A percentile compares a stretch with the other conserved stretches of the same genome.
Conservation (phyloP, 2,797 vertebrate genomes). For the Epinephelus coioides region DNA sequence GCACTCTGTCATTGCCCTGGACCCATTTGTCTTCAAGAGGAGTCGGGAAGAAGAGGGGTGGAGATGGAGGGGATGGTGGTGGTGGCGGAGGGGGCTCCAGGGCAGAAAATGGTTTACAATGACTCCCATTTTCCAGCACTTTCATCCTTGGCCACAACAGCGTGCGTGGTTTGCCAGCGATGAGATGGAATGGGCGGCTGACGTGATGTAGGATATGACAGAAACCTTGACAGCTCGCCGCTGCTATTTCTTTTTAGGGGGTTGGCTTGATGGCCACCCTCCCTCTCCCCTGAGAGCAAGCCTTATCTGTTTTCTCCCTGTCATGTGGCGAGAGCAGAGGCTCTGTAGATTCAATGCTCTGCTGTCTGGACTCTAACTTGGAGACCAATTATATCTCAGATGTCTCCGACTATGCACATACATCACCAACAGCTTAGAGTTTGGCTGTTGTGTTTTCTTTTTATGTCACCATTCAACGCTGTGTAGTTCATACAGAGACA, state of each 20-base stretch:
- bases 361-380: conserved; percentile 70
- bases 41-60: conserved; percentile 80
- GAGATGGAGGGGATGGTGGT: conserved; percentile 76
- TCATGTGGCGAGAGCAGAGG: conserved; percentile 68
- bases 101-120: conserved; percentile 88
- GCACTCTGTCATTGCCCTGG: conserved; percentile 91
- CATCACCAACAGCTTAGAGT: conserved; percentile 52
- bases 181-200: conserved; percentile 78
- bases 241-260: conserved; percentile 82
- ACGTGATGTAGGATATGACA: conserved; percentile 86
- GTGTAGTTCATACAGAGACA: conserved; percentile 19
- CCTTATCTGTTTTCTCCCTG: conserved; percentile 82
- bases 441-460: conserved; percentile 38
- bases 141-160: conserved; percentile 83
- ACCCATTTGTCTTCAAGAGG: conserved; percentile 92
- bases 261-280: conserved; percentile 71
- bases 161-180: conserved; percentile 70
- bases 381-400: conserved; percentile 69
- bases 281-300: conserved; percentile 70
- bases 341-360: conserved; percentile 68
- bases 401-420: conserved; percentile 51
- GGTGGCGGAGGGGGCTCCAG: conserved; percentile 77
- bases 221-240: conserved; percentile 82
- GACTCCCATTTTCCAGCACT: conserved; percentile 88
- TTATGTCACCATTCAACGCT: conserved; percentile 30